Base-by-base conservation (phyloP, 2,888 invertebrate species). In the Drosophila limbata region DNA sequence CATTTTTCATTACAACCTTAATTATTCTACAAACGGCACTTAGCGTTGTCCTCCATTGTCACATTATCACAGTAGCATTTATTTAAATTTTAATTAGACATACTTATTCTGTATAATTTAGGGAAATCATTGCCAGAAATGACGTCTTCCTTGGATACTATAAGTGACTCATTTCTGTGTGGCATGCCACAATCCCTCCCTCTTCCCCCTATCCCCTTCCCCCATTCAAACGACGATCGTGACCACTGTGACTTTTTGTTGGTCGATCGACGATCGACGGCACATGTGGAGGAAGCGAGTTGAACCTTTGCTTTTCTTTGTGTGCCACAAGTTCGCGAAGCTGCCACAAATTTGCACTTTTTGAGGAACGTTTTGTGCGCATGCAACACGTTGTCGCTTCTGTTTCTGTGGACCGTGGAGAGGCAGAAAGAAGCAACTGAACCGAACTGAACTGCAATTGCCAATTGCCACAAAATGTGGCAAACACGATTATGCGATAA, bases 341-440 rank as follows among this genome's bases (percentile, higher is more conserved):
- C 67, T 70, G 77, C 83, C 68, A 69, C 86, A 85, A 82, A 88
- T 82, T 88, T 85, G 88, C 88, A 77, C 84, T 88, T 66, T 67
- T 66, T 67, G 64, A 44, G 67, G 62, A 67, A 76, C 64, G 82
- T 86, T 80, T 84, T 73, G 63, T 62, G 66, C 33, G 53, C 55
- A 47, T 73, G 73, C 77, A 47, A 64, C 77, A 52, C 53, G 66
- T 57, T 73, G 73, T 77, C 73, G 74, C 73, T 75, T 72, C 78
- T 74, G 74, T 76, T 55, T 13, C 77, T 62, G 55, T 1, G 2
- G 21, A 5, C 19, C 5, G 19, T 5, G 11, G 11, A 42, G 19
- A 5, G 5, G 19, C 17, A 42, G 37, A 5, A 37, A 42, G 37
- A 13, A 37, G 35, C 39, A 25, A 5, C 25, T 21, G 25, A 5